These are phyloP conservation scores for Phylloscopus trochilus DNA, from an alignment of 2,113 vertebrate species.

Conservation along the genomic window DNA sequence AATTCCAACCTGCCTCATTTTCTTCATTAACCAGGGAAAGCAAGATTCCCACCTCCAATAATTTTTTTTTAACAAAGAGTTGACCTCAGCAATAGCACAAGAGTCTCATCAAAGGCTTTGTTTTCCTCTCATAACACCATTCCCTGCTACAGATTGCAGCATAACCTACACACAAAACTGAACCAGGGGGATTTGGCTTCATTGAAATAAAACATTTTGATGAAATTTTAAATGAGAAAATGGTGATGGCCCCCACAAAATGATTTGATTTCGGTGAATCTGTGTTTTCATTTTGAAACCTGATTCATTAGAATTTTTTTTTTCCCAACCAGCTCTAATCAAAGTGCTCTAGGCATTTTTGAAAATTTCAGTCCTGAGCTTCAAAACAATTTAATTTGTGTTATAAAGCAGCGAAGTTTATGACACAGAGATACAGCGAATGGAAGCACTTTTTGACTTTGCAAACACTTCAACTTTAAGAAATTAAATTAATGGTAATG, in stretches of 20 bases:
- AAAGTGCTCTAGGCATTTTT: constrained; percentile 31
- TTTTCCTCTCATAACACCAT: rapidly evolving
- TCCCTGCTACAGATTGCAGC: not conserved
- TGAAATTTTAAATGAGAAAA: constrained; percentile 26
- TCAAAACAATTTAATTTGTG: constrained; percentile 38
- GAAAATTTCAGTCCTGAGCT: constrained; percentile 12
- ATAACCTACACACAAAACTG: rapidly evolving
- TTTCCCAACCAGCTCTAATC: constrained; percentile 26
- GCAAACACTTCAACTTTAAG: constrained; percentile 58
- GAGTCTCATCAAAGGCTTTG: not conserved
- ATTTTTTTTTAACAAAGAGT: not conserved
- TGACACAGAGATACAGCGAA: constrained; percentile 25
- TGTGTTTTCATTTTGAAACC: constrained; percentile 1
- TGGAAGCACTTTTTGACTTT: constrained; percentile 11
- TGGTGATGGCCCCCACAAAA: not conserved
- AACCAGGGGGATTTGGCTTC: not conserved
- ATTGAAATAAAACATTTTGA: constrained; percentile 5
- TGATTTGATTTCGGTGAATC: not conserved
- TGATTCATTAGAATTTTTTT: constrained; percentile 29
- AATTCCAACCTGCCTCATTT: not conserved
- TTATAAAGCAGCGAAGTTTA: not conserved
- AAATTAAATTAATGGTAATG: constrained; percentile 65
- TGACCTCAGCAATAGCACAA: not conserved
- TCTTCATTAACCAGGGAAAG: not conserved
- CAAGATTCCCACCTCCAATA: not conserved